Evolutionary conservation across 2,888 invertebrate genomes (phyloP).

Genomic region (Agonopterix alstromeriana): DNA sequence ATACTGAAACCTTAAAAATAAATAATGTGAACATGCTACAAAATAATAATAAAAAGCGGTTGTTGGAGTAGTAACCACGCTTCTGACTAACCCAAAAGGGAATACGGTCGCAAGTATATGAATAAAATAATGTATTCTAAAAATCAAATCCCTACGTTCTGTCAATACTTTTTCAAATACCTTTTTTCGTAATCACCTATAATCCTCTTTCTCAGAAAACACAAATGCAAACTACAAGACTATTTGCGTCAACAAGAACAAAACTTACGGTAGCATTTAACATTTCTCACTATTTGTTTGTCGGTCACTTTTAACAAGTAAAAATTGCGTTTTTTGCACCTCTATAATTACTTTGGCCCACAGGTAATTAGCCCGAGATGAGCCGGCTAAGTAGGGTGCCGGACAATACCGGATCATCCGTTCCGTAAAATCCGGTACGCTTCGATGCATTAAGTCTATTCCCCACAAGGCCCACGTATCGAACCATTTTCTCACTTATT

Average conservation of each 20-base stretch:
- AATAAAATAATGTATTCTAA: no score
- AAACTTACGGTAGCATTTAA: constrained; percentile 15
- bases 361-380: constrained; percentile 68
- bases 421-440: constrained; percentile 47
- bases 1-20: no score
- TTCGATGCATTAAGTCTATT: constrained; percentile 30
- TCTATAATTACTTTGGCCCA: constrained; percentile 60
- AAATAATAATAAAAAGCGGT: no score
- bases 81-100: no score
- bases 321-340: constrained; percentile 37
- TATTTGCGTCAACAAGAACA: constrained; percentile 28
- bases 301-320: constrained; percentile 43
- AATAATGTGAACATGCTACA: no score
- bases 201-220: background rate
- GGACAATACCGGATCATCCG: constrained; percentile 52
- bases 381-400: constrained; percentile 48
- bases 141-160: no score
- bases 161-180: no score
- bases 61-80: no score
- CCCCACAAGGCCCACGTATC: no score
- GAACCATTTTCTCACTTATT: no score
- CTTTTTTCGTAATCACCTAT: no score
- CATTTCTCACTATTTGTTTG: constrained; percentile 28
- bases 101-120: no score
- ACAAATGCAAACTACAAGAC: background rate